Percentiles rank a stretch among this genome's conserved stretches.
Evolutionary conservation across 2,113 vertebrate species (phyloP).

Genomic region (Vimba vimba): DNA sequence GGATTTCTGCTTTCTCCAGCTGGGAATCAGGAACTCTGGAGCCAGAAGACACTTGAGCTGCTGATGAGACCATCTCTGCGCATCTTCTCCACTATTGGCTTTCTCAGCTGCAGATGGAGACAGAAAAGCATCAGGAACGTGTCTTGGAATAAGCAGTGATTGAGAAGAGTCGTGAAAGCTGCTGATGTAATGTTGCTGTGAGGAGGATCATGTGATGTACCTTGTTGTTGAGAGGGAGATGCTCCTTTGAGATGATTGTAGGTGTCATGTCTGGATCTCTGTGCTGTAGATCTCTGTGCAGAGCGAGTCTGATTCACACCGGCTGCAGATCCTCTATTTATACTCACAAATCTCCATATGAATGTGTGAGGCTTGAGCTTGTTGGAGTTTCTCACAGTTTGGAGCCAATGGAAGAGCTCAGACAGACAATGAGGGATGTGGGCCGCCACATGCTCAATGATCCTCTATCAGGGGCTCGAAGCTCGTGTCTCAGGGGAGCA

Average conservation of each 20-base stretch:
- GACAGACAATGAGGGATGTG: conserved; percentile 49
- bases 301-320: conserved; percentile 66
- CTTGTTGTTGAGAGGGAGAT: conserved; percentile 67
- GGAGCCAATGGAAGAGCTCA: conserved; percentile 68
- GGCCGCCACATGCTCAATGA: conserved; percentile 47
- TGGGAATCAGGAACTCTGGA: conserved; percentile 70
- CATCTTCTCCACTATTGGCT: conserved; percentile 59
- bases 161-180: conserved; percentile 11
- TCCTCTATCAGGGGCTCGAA: conserved; percentile 39
- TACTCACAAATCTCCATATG: conserved; percentile 74
- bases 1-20: conserved; percentile 73
- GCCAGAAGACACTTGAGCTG: conserved; percentile 70
- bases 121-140: background rate
- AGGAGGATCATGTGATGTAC: conserved; percentile 51
- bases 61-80: conserved; percentile 58
- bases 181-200: conserved; percentile 29
- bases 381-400: conserved; percentile 75
- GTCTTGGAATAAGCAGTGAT: background rate
- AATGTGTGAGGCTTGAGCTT: conserved; percentile 73
- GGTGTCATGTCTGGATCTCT: conserved; percentile 70
- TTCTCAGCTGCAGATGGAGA: conserved; percentile 55
- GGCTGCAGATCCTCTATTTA: conserved; percentile 71
- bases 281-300: conserved; percentile 63
- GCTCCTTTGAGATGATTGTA: conserved; percentile 66
- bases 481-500: conserved; percentile 65